A percentile compares a stretch with the other conserved stretches of the same genome.
Evolutionary conservation across 2,797 vertebrate species (phyloP).

Genomic region (Thripadectes ignobilis): DNA sequence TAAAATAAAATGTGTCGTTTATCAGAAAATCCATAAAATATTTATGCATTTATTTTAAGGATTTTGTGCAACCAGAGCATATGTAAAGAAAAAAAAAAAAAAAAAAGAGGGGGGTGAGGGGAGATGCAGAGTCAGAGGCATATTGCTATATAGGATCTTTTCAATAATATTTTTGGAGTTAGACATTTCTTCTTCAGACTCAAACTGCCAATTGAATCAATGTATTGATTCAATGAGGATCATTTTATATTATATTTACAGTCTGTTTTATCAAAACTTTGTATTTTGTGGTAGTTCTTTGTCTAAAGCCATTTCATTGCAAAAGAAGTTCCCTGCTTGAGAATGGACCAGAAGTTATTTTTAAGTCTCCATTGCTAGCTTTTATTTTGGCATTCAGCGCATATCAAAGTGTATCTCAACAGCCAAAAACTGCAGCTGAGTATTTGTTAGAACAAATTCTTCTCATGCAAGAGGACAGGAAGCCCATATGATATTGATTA

Average conservation of each 20-base stretch:
- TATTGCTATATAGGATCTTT: not conserved
- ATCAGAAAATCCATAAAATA: not conserved
- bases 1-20: not conserved
- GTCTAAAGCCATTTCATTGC: not conserved
- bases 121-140: not conserved
- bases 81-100: not conserved
- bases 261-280: not conserved
- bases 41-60: not conserved
- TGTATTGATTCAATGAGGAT: not conserved
- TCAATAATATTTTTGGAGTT: not conserved
- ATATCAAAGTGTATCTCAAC: not conserved
- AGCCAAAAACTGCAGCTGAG: slow-evolving; percentile 32
- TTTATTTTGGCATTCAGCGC: not conserved
- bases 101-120: no score
- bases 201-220: not conserved
- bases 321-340: not conserved
- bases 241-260: not conserved
- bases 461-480: not conserved
- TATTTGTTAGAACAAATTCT: slow-evolving; percentile 22
- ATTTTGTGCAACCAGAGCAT: not conserved
- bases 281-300: not conserved
- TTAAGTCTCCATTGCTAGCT: not conserved
- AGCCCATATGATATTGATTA: not conserved
- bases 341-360: not conserved
- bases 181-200: not conserved